A percentile compares a stretch with the other conserved stretches of the same genome.
Evolutionary conservation across 1,140 invertebrate species (phyloP).

Genomic region (Microvelia longipes): DNA sequence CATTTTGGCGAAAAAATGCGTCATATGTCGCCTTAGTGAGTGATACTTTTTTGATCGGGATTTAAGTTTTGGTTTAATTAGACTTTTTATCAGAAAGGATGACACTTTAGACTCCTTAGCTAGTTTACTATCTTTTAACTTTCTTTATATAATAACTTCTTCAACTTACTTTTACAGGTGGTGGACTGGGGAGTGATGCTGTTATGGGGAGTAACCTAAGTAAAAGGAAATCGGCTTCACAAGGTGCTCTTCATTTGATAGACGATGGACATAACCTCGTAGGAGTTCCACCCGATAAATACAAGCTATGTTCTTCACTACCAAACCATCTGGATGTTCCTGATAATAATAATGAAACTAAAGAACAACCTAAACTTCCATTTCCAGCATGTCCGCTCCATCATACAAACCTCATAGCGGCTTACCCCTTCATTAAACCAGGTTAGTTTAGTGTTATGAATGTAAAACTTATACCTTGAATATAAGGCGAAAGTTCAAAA

Average conservation of each 20-base stretch:
- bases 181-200: slow-evolving; percentile 3
- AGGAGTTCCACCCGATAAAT: slow-evolving; percentile 24
- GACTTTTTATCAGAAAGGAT: too few species aligned
- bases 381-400: slow-evolving; percentile 28
- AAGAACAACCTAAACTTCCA: slow-evolving; percentile 39
- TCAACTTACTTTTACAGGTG: slow-evolving; percentile 2
- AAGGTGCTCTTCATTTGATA: slow-evolving; percentile 34
- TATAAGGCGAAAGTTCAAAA: too few species aligned
- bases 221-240: slow-evolving; percentile 50
- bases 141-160: too few species aligned
- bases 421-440: slow-evolving; percentile 45
- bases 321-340: slow-evolving; percentile 55
- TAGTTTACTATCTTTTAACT: too few species aligned
- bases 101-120: too few species aligned
- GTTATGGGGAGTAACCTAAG: slow-evolving; percentile 58
- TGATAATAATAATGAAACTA: slow-evolving; percentile 40
- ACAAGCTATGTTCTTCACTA: slow-evolving; percentile 44
- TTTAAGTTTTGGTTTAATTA: too few species aligned
- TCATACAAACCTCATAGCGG: slow-evolving; percentile 31
- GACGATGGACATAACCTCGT: slow-evolving; percentile 8
- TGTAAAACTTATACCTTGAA: too few species aligned
- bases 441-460: too few species aligned
- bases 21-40: too few species aligned
- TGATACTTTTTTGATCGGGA: too few species aligned
- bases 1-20: too few species aligned